A percentile compares a stretch with the other conserved stretches of the same genome.
Evolutionary conservation across 2,797 vertebrate species (phyloP).

Genomic region (Macrochelys suwanniensis): DNA sequence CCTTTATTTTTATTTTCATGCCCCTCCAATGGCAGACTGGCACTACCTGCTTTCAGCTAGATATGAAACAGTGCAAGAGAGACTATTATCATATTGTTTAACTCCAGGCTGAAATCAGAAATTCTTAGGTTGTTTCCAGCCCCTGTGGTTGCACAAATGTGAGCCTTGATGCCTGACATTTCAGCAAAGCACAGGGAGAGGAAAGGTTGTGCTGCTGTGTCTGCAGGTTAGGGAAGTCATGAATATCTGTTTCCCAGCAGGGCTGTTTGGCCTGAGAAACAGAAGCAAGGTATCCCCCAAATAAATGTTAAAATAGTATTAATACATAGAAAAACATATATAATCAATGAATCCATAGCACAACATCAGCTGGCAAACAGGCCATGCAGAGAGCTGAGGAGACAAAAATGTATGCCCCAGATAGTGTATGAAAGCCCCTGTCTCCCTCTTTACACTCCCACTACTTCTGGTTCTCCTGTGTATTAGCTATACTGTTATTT

Average conservation of each 20-base stretch:
- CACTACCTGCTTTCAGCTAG: neutral
- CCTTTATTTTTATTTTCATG: slow-evolving; percentile 1
- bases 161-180: slow-evolving; percentile 5
- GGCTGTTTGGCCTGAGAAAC: slow-evolving; percentile 8
- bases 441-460: neutral
- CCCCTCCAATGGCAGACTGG: neutral
- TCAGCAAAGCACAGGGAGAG: slow-evolving; percentile 16
- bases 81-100: rapidly evolving
- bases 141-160: neutral
- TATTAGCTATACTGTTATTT: neutral
- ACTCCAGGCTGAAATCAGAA: neutral
- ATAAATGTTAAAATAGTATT: neutral
- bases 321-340: neutral
- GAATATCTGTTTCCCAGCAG: neutral
- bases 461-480: neutral
- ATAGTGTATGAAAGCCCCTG: neutral
- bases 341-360: neutral
- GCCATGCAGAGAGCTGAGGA: neutral
- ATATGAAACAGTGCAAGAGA: neutral
- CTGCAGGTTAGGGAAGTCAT: neutral
- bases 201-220: slow-evolving; percentile 51
- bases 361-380: neutral
- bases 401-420: neutral
- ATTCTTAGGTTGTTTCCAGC: slow-evolving; percentile 25
- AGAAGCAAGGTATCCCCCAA: neutral